Evolutionary conservation across 2,888 invertebrate genomes (phyloP).

Genomic region (Athetis lepigone): DNA sequence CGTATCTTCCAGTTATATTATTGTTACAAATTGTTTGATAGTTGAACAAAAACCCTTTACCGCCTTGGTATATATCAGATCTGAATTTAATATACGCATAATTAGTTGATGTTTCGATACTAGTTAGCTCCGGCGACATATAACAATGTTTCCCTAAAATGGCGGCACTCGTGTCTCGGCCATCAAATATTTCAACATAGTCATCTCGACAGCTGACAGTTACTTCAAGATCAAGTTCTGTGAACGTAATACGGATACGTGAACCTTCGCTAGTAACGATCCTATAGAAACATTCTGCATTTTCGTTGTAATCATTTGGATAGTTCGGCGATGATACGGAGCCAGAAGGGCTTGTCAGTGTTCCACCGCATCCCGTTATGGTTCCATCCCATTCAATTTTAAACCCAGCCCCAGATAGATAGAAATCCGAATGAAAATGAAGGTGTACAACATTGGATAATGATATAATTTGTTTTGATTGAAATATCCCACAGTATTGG

Average conservation of each 20-base stretch:
- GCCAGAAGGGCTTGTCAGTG: constrained; percentile 92
- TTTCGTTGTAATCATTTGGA: constrained; percentile 93
- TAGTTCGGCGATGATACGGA: constrained; percentile 96
- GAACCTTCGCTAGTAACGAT: constrained; percentile 94
- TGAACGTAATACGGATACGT: constrained; percentile 91
- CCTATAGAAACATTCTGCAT: constrained; percentile 95
- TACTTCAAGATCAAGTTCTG: constrained; percentile 93
- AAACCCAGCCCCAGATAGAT: constrained; percentile 93
- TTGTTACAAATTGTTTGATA: constrained; percentile 94
- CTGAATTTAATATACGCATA: constrained; percentile 93
- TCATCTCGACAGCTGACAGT: constrained; percentile 92
- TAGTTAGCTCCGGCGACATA: constrained; percentile 75
- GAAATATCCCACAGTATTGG: constrained; percentile 93
- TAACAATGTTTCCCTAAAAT: constrained; percentile 92
- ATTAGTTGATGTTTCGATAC: constrained; percentile 91
- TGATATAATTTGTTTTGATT: constrained; percentile 92
- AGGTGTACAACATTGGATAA: constrained; percentile 94
- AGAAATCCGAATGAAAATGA: constrained; percentile 94
- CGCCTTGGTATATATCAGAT: constrained; percentile 92
- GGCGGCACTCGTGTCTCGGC: constrained; percentile 87
- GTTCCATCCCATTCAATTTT: constrained; percentile 85
- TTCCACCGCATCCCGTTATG: constrained; percentile 95
- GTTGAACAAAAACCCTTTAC: constrained; percentile 94
- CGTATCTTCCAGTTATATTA: constrained; percentile 91
- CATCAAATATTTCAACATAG: constrained; percentile 93